These are phyloP conservation scores for Spea bombifrons DNA, from an alignment of 2,113 vertebrate genomes.

Conservation along the genomic window DNA sequence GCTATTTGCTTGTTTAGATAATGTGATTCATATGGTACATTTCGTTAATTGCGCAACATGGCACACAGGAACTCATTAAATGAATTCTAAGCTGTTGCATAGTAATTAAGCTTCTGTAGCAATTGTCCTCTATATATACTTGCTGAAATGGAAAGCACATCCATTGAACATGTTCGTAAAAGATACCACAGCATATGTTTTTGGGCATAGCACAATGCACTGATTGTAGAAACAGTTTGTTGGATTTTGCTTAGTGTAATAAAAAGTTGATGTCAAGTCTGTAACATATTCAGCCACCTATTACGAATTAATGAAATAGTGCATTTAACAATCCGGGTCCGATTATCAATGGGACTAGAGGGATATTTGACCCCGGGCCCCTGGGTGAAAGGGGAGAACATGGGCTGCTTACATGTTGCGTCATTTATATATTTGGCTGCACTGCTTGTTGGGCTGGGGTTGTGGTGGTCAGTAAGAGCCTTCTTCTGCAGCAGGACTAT, in stretches of 20 bases:
- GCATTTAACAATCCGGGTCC: no score
- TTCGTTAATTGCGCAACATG: conserved; percentile 38
- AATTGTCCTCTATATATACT: conserved; percentile 37
- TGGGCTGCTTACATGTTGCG: no score
- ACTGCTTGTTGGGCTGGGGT: no score
- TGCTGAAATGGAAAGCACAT: conserved; percentile 19
- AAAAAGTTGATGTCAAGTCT: not conserved
- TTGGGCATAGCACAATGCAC: not conserved
- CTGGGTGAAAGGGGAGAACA: no score
- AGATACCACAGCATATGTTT: not conserved
- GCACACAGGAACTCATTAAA: conserved; percentile 37
- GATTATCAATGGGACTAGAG: no score
- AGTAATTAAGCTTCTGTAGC: conserved; percentile 20
- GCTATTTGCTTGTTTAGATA: not conserved
- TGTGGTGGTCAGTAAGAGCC: no score
- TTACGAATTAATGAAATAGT: no score
- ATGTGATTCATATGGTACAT: conserved; percentile 44
- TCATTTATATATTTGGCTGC: no score
- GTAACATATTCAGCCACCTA: no score
- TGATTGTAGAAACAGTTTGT: not conserved
- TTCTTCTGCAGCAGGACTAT: no score
- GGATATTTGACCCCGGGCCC: no score
- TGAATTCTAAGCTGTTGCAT: conserved; percentile 24
- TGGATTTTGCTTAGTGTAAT: not conserved
- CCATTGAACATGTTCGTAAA: conserved; percentile 3